These are phyloP conservation scores for Eubasilissa splendida DNA, from an alignment of 2,888 invertebrate genomes.

Conservation along the genomic window DNA sequence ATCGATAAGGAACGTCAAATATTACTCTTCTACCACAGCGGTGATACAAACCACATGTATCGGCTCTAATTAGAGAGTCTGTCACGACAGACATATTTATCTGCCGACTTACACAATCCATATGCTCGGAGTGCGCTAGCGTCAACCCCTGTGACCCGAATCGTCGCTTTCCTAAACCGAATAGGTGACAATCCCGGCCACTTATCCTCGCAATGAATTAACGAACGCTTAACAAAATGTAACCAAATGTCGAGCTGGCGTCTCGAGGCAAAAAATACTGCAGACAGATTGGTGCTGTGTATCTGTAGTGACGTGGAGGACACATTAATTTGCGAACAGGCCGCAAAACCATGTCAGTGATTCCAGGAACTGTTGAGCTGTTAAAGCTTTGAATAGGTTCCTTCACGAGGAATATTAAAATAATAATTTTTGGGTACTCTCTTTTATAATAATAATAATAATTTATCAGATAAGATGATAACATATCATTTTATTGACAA, in stretches of 20 bases:
- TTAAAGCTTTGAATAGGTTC: too few relatives aligned
- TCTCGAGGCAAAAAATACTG: neutral
- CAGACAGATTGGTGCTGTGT: constrained; percentile 3
- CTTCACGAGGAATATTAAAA: too few relatives aligned
- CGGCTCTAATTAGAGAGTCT: constrained; percentile 36
- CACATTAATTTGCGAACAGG: constrained; percentile 26
- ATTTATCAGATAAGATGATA: too few relatives aligned
- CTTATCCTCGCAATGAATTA: constrained; percentile 27
- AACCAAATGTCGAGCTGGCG: constrained; percentile 19
- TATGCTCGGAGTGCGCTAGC: constrained; percentile 17
- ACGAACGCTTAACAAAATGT: constrained; percentile 19
- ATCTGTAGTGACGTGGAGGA: neutral
- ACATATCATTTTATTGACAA: too few relatives aligned
- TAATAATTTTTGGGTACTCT: too few relatives aligned
- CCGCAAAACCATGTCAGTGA: neutral
- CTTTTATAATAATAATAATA: too few relatives aligned
- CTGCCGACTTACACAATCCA: constrained; percentile 39
- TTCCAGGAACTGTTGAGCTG: neutral
- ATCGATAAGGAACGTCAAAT: constrained; percentile 8
- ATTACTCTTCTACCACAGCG: neutral
- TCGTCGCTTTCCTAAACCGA: neutral
- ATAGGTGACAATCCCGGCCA: constrained; percentile 27
- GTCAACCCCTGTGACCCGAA: neutral
- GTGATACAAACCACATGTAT: constrained; percentile 28
- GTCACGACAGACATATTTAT: constrained; percentile 17